Percentiles rank a stretch among this genome's conserved stretches.
Evolutionary conservation across 1,140 invertebrate species (phyloP).

Genomic region (Stenopsyche tienmushanensis): DNA sequence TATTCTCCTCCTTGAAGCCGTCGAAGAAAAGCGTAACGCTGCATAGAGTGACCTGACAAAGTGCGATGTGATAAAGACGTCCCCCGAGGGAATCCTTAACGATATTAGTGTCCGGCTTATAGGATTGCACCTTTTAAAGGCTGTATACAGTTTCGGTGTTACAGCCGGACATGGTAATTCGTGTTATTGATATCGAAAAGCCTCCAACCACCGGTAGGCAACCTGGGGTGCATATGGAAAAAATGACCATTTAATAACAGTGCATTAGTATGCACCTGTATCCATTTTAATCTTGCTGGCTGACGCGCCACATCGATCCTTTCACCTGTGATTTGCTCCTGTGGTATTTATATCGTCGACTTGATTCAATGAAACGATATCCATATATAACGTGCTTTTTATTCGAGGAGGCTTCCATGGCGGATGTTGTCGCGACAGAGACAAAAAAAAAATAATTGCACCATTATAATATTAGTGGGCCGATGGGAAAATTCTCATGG

Average conservation of each 20-base stretch:
- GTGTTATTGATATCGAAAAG: conserved; percentile 3
- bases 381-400: no score
- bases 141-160: not conserved
- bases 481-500: no score
- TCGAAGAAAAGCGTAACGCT: no score
- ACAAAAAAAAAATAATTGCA: no score
- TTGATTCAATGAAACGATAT: no score
- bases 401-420: no score
- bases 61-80: not conserved
- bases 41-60: not conserved
- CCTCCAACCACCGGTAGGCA: conserved; percentile 5
- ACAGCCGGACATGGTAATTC: conserved; percentile 1
- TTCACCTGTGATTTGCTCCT: conserved; percentile 11
- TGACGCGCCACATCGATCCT: not conserved
- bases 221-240: conserved; percentile 12
- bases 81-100: not conserved
- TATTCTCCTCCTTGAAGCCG: no score
- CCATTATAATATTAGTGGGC: no score
- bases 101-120: not conserved
- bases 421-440: no score
- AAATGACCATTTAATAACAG: conserved; percentile 37
- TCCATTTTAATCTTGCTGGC: not conserved
- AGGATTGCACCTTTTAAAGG: not conserved
- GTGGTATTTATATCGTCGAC: no score
- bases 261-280: conserved; percentile 35